These are phyloP conservation scores for Corvus moneduloides DNA, from an alignment of 2,113 vertebrate genomes.

Conservation along the genomic window DNA sequence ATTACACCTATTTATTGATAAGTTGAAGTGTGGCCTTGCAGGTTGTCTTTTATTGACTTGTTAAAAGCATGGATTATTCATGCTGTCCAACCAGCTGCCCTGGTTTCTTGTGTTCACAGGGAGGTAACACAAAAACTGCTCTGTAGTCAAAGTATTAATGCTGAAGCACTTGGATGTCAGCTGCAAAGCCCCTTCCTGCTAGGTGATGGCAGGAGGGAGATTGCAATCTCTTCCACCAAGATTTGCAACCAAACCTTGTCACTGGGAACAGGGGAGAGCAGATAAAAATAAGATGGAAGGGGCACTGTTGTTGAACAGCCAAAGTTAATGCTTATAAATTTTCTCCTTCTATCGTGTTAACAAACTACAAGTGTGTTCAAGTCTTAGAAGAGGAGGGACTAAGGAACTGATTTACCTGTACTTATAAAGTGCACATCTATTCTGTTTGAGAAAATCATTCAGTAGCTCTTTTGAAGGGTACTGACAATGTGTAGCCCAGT, in stretches of 20 bases:
- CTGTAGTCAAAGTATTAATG: not conserved
- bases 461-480: not conserved
- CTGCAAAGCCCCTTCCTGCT: not conserved
- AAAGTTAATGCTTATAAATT: not conserved
- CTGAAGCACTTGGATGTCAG: not conserved
- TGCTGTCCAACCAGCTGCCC: not conserved
- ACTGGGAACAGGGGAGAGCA: too few relatives aligned
- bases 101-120: not conserved
- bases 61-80: not conserved
- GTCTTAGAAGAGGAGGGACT: not conserved
- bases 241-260: not conserved
- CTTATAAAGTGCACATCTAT: not conserved
- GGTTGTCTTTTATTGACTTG: not conserved
- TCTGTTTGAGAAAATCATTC: not conserved
- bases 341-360: not conserved
- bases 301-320: not conserved
- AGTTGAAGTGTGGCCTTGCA: not conserved
- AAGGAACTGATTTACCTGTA: not conserved
- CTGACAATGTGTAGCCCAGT: not conserved
- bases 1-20: not conserved
- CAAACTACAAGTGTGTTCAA: not conserved
- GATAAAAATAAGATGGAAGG: not conserved
- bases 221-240: not conserved
- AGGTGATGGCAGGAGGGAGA: not conserved
- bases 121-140: not conserved